Base-by-base conservation (phyloP, 2,113 vertebrate species). In the Nycticorax nycticorax region DNA sequence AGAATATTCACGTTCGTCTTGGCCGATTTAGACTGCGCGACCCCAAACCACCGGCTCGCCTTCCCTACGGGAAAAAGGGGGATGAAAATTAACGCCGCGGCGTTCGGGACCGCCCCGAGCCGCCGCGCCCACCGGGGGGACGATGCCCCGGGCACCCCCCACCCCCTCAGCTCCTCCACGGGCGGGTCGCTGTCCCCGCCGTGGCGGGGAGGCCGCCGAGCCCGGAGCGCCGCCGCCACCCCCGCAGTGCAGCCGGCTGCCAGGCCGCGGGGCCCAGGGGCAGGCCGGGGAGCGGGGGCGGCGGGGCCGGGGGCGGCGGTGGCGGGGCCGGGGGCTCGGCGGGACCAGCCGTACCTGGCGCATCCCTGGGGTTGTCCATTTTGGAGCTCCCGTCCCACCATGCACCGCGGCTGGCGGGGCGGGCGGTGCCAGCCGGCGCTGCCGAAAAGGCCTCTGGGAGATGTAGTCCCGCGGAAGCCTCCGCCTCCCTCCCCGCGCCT, bases 1-100 rank as follows among this genome's bases (percentile, higher is more conserved):
- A 99, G 98, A 43, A 99, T 99, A 81, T 99, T 99, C 97, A 99
- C 97, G 28, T 98, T 99, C 47, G 98, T 98, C 96, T 99, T 99
- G 87, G 98, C 97, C 1, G 98, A 98, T 91, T 99, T 99, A 19
- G 98, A 98, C 12, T 97, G 96, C 1, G 98, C 89, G 50, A 97
- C 95, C 4, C 98, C 98, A 27, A 98, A 98, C 98, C 98, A 99
- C 66, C 99, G 98, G 78, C 98, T 98, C 12, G 98, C 98, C 55
- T 99, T 98, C 27, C 99, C 99, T 98, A 27, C 0, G 19, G 52
- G n/a, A 37, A 45, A 74, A 43, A 7, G 12, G 1, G 27, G 9
- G 4, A 8, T 8, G 5, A 50, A 48, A 28, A 57, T 17, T 6
- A 53, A 33, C 6, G 27, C 14, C 10, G 27, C 6, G 9, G 20